Evolutionary conservation across 2,888 invertebrate genomes (phyloP), one percentile per base, ranked within the genome.

Genomic region (Melanargia galathea): DNA sequence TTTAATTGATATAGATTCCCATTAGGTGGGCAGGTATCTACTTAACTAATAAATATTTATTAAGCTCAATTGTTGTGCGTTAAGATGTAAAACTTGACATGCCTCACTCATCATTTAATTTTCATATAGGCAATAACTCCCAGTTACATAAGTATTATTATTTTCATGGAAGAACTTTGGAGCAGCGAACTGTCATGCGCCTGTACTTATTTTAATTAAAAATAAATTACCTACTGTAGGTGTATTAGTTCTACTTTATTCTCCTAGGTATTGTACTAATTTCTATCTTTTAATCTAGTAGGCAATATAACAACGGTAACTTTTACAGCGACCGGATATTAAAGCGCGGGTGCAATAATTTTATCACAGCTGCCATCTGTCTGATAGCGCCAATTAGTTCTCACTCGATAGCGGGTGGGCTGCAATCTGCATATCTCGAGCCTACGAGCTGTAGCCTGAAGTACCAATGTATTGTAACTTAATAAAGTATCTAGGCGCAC

Each of bases 331-430:
- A 26, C 43, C 43, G 56, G 60, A 64, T 62, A 62, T 66, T 68
- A 61, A 67, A 66, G 63, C 62, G 59, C 62, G 60, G 61, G 66
- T 52, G 64, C 64, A 69, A 65, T 65, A 55, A 26, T 54, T 52
- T 64, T 69, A 69, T 70, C 62, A 60, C 67, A 63, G 67, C 66
- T 68, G 70, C 65, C 65, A 71, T 70, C 67, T 63, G 62, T 65
- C 63, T 62, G 69, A 71, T 69, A 70, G 64, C 61, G 55, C 62
- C 69, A 70, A 71, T 71, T 70, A 70, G 69, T 66, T 63, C 57
- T 62, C 63, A 63, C 65, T 48, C 20, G 35, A n/a, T 58, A 58
- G 58, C 59, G 63, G 67, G 63, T 65, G 65, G 63, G 62, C 58
- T 16, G 56, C 20, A 45, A 2, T 6, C 3, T 35, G 35, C 8